Conservation (phyloP, 2,113 vertebrate species). For the Oceanodroma tethys region DNA sequence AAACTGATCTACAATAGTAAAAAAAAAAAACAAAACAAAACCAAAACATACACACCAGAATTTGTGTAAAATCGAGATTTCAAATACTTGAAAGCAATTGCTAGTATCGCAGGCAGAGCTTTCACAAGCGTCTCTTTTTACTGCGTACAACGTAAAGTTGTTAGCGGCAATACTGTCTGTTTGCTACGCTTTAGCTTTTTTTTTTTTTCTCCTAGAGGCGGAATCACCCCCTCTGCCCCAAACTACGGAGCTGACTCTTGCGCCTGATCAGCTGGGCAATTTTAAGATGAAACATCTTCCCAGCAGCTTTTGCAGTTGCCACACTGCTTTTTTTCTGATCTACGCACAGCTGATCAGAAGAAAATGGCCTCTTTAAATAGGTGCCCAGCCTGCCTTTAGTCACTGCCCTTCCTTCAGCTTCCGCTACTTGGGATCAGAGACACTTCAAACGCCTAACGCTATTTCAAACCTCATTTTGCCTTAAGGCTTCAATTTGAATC, state of each 20-base stretch:
- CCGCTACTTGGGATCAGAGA: accelerated
- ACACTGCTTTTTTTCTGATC: too few relatives aligned
- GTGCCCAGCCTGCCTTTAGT: accelerated
- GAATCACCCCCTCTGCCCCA: background rate
- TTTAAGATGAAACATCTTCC: accelerated
- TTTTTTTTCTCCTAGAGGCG: background rate
- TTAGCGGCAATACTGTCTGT: background rate
- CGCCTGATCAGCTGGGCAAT: accelerated
- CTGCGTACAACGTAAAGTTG: accelerated
- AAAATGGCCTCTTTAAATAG: accelerated
- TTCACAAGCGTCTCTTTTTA: background rate
- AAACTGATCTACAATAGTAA: background rate
- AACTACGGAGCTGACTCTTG: accelerated
- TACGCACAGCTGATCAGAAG: accelerated
- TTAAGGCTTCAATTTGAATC: background rate
- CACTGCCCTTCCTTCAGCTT: background rate
- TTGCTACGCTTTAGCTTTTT: accelerated
- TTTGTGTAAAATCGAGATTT: background rate
- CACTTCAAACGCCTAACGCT: accelerated
- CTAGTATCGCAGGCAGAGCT: background rate
- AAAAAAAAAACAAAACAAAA: background rate
- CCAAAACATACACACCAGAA: too few relatives aligned
- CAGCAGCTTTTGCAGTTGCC: background rate
- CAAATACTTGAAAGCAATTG: background rate
- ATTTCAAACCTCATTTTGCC: background rate